A percentile compares a stretch with the other conserved stretches of the same genome.
Evolutionary conservation across 2,888 invertebrate species (phyloP).

Genomic region (Tolmerus cingulatus): DNA sequence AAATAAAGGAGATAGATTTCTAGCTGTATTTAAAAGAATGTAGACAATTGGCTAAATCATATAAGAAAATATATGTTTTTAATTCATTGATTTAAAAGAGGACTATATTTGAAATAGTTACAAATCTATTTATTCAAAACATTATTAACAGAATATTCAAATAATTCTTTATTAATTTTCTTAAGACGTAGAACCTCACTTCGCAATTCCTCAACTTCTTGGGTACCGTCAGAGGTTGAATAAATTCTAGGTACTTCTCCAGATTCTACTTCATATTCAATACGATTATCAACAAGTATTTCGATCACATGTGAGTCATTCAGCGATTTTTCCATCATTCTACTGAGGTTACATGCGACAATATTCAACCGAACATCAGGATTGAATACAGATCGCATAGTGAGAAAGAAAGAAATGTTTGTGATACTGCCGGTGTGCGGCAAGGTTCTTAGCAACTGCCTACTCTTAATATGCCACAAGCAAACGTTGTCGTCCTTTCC

Average conservation of each 20-base stretch:
- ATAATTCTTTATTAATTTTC: conserved; percentile 69
- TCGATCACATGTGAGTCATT: conserved; percentile 43
- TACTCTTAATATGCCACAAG: conserved; percentile 82
- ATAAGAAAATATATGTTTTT: background rate
- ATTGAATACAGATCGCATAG: conserved; percentile 69
- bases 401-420: conserved; percentile 73
- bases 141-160: conserved; percentile 66
- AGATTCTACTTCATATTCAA: background rate
- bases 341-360: conserved; percentile 70
- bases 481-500: conserved; percentile 77
- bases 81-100: too few species aligned
- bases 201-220: conserved; percentile 56
- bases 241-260: background rate
- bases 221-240: background rate
- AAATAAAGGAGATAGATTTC: conserved; percentile 91
- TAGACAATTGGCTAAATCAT: background rate
- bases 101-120: background rate
- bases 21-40: conserved; percentile 83
- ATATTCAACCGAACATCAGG: conserved; percentile 68
- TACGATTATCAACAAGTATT: conserved; percentile 44
- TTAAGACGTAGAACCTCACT: conserved; percentile 67
- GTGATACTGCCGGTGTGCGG: conserved; percentile 78
- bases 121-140: conserved; percentile 54
- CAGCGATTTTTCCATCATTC: conserved; percentile 65
- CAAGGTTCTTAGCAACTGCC: conserved; percentile 75